A percentile compares a stretch with the other conserved stretches of the same genome.
Conservation (phyloP, 2,888 invertebrate genomes). For the Embidobia sp. region DNA sequence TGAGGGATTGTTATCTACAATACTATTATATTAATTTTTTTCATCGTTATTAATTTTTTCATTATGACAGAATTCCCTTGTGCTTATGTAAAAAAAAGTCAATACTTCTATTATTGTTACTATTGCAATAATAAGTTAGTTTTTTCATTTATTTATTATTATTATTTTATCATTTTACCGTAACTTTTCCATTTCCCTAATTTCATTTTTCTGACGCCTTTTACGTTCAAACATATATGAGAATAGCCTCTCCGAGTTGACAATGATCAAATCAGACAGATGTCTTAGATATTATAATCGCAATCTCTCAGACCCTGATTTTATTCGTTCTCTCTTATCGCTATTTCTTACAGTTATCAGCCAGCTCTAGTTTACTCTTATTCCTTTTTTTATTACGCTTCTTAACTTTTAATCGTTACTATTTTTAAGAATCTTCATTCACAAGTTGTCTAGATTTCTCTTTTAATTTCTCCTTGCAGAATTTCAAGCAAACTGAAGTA, state of each 20-base stretch:
- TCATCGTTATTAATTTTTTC: too few species aligned
- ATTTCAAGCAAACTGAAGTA: not conserved
- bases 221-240: slow-evolving; percentile 4
- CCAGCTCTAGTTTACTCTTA: slow-evolving; percentile 26
- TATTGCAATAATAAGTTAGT: not conserved
- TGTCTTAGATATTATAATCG: slow-evolving; percentile 23
- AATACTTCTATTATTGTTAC: too few species aligned
- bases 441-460: slow-evolving; percentile 2
- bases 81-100: too few species aligned
- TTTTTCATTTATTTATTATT: too few species aligned
- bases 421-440: slow-evolving; percentile 17
- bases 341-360: slow-evolving; percentile 17
- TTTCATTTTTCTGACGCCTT: slow-evolving; percentile 4
- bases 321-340: slow-evolving; percentile 15
- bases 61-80: too few species aligned
- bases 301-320: slow-evolving; percentile 27
- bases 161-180: not conserved
- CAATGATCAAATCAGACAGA: slow-evolving; percentile 11
- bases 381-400: slow-evolving; percentile 21
- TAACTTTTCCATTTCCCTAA: slow-evolving; percentile 19
- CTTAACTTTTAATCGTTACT: slow-evolving; percentile 23
- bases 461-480: not conserved
- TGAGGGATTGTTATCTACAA: too few species aligned
- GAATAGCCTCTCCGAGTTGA: slow-evolving; percentile 18
- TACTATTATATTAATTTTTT: too few species aligned